These are phyloP conservation scores for Lophura nycthemera DNA, from an alignment of 2,113 vertebrate genomes.

Conservation along the genomic window DNA sequence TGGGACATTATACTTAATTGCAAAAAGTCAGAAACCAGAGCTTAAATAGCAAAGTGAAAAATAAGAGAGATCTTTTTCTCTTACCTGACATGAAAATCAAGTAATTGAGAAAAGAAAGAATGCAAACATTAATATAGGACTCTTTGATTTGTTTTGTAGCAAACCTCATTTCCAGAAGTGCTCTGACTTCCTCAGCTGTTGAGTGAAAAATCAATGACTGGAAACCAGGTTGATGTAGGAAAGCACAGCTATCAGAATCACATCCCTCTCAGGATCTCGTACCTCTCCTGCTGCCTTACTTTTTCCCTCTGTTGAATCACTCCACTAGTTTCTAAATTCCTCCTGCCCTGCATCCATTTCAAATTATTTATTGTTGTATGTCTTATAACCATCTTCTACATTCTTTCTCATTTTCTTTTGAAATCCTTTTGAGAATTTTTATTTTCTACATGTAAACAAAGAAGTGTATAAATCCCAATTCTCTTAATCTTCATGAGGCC, in stretches of 20 bases:
- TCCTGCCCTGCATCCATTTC: neutral
- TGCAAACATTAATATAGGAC: neutral
- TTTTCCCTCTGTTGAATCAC: neutral
- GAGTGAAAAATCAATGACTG: neutral
- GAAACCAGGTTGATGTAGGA: neutral
- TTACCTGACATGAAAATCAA: neutral
- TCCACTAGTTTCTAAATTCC: neutral
- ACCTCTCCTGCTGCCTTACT: neutral
- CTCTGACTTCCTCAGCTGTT: neutral
- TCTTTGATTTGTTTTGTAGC: neutral
- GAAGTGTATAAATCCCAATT: neutral
- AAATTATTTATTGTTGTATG: neutral
- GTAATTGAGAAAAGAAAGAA: neutral
- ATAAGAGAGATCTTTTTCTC: neutral
- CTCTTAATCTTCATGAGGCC: neutral
- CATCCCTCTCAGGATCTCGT: fast-evolving
- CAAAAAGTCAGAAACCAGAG: neutral
- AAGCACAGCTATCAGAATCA: neutral
- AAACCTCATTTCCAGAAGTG: neutral
- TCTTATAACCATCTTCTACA: neutral
- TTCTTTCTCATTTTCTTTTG: fast-evolving
- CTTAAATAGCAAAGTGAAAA: neutral
- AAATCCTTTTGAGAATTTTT: neutral
- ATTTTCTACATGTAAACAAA: neutral
- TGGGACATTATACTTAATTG: neutral